Evolutionary conservation across 2,797 vertebrate species (phyloP).

Genomic region (Melanotaenia nigrans): DNA sequence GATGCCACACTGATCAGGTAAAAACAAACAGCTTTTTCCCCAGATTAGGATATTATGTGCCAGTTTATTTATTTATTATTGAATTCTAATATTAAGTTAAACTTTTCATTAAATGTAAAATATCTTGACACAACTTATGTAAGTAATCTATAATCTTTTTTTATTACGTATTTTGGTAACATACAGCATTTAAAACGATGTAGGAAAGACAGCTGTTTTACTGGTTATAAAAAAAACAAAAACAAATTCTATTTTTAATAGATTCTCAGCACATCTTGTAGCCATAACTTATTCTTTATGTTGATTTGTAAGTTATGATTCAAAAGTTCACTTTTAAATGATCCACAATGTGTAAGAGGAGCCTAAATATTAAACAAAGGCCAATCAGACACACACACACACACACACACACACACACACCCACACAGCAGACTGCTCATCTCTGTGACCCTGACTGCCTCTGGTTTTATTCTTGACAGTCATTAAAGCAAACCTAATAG

Average conservation of each 20-base stretch:
- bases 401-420: conserved; percentile 13
- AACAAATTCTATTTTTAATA: neutral
- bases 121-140: neutral
- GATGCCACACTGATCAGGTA: neutral
- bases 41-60: too few relatives aligned
- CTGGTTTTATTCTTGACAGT: conserved; percentile 71
- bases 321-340: conserved; percentile 20
- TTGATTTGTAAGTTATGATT: neutral
- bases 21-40: neutral
- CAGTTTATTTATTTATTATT: too few relatives aligned
- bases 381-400: neutral
- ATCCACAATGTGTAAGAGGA: neutral
- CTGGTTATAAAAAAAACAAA: neutral
- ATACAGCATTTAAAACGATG: too few relatives aligned
- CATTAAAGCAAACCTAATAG: conserved; percentile 80
- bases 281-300: neutral
- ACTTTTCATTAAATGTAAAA: conserved; percentile 2
- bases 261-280: neutral
- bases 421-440: conserved; percentile 33
- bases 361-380: neutral
- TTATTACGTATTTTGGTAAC: too few relatives aligned
- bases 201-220: neutral
- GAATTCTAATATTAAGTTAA: neutral
- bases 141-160: neutral
- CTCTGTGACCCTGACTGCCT: conserved; percentile 57